Base-by-base conservation (phyloP, 1,140 invertebrate genomes). In the Teleopsis dalmanni region DNA sequence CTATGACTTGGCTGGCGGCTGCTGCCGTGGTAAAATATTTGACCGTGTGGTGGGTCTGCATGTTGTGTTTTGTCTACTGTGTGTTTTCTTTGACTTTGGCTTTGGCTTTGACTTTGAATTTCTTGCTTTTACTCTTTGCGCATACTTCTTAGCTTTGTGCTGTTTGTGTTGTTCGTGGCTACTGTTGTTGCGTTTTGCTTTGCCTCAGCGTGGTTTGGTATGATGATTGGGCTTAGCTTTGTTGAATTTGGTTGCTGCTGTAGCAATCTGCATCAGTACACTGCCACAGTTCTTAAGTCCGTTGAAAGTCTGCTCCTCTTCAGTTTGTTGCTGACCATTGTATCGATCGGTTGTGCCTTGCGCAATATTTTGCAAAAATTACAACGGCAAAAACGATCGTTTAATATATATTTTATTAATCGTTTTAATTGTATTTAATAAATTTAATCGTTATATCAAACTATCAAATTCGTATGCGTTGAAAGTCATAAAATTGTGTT, bases 321-420 rank as follows among this genome's bases (percentile, higher is more conserved):
- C 65, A 68, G 65, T 68, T 68, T 56, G 65, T 60, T 58, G 62
- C 65, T 68, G 65, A 68, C 65, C 65, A 68, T 65, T 65, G 59
- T 57, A 57, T 63, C 65, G 65, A 62, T 59, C 60, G 65, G 65
- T 68, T 59, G 65, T 62, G 59, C 56, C 62, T 53, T 61, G 60
- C 62, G 36, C 29, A 51, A 46, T 31, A n/a, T n/a, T n/a, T n/a
- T n/a, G n/a, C n/a, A n/a, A n/a, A n/a, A n/a, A n/a, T n/a, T n/a
- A n/a, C n/a, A n/a, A n/a, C n/a, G n/a, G n/a, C n/a, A n/a, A n/a
- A n/a, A n/a, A n/a, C n/a, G n/a, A n/a, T n/a, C n/a, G n/a, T n/a
- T n/a, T n/a, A n/a, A n/a, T n/a, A n/a, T n/a, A n/a, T n/a, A n/a
- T n/a, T n/a, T n/a, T n/a, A n/a, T n/a, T n/a, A n/a, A n/a, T n/a